phyloP scores from a whole-genome alignment of 2,113 vertebrate species.

The Ceyx melanurus region DNA sequence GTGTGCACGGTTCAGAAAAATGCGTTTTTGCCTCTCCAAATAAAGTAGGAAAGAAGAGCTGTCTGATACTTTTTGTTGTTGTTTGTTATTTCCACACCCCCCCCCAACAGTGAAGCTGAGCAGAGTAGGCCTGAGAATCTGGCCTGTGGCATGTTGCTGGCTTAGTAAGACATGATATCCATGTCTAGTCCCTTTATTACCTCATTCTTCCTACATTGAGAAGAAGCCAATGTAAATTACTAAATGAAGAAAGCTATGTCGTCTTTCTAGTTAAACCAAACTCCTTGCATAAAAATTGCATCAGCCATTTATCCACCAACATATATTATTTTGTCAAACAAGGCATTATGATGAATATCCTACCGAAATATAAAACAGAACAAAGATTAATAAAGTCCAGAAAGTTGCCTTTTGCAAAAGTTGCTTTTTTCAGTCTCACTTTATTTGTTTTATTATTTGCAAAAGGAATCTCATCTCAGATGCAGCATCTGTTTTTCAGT shows the following conservation, averaged over 20 bases:
- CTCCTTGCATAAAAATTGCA: not conserved
- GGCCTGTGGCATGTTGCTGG: not conserved
- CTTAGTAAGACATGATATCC: constrained; percentile 4
- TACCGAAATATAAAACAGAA: not conserved
- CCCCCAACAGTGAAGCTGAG: not conserved
- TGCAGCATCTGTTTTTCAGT: constrained; percentile 62
- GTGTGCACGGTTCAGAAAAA: not conserved
- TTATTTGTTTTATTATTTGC: constrained; percentile 3
- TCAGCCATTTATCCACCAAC: constrained; percentile 5
- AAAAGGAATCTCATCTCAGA: constrained; percentile 31
- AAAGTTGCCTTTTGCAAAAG: not conserved
- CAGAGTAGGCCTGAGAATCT: not conserved
- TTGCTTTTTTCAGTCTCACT: not conserved
- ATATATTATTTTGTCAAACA: not conserved
- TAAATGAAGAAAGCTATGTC: constrained; percentile 50
- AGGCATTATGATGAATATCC: not conserved
- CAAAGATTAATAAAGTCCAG: not conserved
- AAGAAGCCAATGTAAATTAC: constrained; percentile 46
- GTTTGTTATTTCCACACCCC: not conserved
- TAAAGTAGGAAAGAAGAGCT: not conserved
- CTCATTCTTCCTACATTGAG: constrained; percentile 57
- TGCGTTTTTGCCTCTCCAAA: not conserved
- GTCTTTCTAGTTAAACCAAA: constrained; percentile 41
- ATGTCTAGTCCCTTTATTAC: constrained; percentile 44
- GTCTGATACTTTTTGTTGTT: not conserved